phyloP scores from a whole-genome alignment of 2,888 invertebrate genomes.

The Rhopalosiphum nymphaeae region DNA sequence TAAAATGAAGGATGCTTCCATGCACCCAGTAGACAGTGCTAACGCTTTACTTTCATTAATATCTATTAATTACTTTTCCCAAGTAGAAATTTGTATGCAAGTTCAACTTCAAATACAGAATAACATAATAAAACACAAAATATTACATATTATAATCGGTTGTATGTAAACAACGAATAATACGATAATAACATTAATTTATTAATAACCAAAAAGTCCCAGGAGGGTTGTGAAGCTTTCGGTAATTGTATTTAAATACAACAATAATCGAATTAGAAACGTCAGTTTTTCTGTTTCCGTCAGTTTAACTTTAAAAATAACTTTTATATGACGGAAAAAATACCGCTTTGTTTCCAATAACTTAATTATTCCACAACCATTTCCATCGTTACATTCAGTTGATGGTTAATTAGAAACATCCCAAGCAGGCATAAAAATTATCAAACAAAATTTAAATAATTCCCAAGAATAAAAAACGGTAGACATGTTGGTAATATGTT shows the following conservation, averaged over 20 bases:
- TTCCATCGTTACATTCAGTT: background rate
- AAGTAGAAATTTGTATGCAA: background rate
- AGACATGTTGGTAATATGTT: background rate
- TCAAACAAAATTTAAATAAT: constrained; percentile 22
- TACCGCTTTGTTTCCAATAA: background rate
- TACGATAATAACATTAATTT: background rate
- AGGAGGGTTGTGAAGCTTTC: background rate
- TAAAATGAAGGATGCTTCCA: background rate
- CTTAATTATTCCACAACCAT: constrained; percentile 1
- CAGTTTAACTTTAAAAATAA: background rate
- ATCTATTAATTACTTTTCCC: background rate
- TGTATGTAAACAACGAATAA: background rate
- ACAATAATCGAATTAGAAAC: constrained; percentile 1
- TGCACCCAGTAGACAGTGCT: background rate
- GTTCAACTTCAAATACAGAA: background rate
- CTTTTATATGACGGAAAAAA: background rate
- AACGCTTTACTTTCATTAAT: background rate
- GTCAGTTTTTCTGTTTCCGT: constrained; percentile 32
- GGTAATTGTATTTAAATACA: background rate
- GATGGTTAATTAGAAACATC: constrained; percentile 35
- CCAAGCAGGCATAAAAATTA: background rate
- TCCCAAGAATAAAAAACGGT: background rate
- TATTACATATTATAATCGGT: background rate
- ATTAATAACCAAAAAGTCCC: constrained; percentile 5
- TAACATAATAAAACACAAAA: background rate